Base-by-base conservation (phyloP, 1,140 invertebrate species). In the Drosophila micromelanica region DNA sequence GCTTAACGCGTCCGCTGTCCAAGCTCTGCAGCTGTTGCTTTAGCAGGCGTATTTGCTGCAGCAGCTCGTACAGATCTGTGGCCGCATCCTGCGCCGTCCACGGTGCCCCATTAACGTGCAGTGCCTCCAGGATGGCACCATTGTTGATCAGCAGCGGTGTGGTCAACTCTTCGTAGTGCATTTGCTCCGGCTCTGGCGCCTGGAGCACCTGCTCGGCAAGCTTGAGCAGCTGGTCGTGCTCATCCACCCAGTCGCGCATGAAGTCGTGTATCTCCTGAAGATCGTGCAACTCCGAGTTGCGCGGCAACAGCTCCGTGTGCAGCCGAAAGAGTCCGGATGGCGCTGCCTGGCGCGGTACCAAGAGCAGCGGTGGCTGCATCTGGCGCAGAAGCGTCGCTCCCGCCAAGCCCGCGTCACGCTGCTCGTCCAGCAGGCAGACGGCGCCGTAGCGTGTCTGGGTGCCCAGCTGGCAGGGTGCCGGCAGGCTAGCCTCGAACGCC, bases 401-500 rank as follows among this genome's bases (percentile, higher is more conserved):
- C 30, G 60, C 37, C 4, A 93, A 51, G 12, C 92, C 91, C 1
- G 23, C 45, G 0, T 90, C 75, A 3, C 80, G 73, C 51, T 91
- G 75, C 32, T 85, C 75, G 51, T 92, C 92, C 35, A 92, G 51
- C 57, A 93, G 67, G 71, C 93, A 94, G 54, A 69, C 67, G 5
- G 92, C 80, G 0, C 92, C 91, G 49, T 77, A 70, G 11, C 51
- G 60, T 1, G 17, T 54, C 13, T 92, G 90, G 3, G 74, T 76
- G 49, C 84, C 92, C 46, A 91, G 61, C 9, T 69, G 51, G 69
- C 93, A 94, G 4, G 90, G 82, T 7, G 93, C 74, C 32, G 93
- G 92, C 56, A 93, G 76, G 23, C 93, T 92, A 27, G 92, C 76
- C 52, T 92, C 89, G 68, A 94, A 94, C 2, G 91, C 85, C 37